Evolutionary conservation across 2,113 vertebrate species (phyloP).

Genomic region (Mesitornis unicolor): DNA sequence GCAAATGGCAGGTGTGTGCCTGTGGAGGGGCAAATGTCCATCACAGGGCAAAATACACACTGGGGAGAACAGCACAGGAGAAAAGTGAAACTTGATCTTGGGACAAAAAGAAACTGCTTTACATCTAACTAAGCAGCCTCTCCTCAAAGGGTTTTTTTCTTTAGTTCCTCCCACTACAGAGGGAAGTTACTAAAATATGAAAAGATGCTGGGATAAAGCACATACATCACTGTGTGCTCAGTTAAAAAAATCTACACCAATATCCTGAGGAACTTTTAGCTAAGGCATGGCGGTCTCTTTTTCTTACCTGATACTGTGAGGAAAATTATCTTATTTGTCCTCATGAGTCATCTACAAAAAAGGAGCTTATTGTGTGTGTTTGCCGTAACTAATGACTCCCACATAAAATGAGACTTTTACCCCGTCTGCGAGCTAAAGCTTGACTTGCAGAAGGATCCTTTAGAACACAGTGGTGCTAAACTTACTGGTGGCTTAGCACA

Average conservation of each 20-base stretch:
- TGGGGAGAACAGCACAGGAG: neutral
- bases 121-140: neutral
- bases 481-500: neutral
- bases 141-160: neutral
- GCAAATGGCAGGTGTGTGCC: neutral
- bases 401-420: neutral
- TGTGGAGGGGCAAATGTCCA: neutral
- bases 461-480: neutral
- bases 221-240: neutral
- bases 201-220: neutral
- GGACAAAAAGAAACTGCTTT: neutral
- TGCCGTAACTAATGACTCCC: neutral
- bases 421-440: neutral
- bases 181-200: neutral
- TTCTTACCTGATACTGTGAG: neutral
- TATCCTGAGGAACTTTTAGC: neutral
- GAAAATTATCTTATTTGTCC: constrained; percentile 7
- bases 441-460: constrained; percentile 3
- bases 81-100: neutral
- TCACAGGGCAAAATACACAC: neutral
- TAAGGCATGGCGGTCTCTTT: neutral
- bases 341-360: neutral
- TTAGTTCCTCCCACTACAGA: neutral
- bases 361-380: neutral
- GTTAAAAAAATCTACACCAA: neutral